Percentiles rank a stretch among this genome's conserved stretches.
These are phyloP conservation scores for Onychorhynchus coronatus DNA, from an alignment of 2,113 vertebrate species.

Conservation along the genomic window DNA sequence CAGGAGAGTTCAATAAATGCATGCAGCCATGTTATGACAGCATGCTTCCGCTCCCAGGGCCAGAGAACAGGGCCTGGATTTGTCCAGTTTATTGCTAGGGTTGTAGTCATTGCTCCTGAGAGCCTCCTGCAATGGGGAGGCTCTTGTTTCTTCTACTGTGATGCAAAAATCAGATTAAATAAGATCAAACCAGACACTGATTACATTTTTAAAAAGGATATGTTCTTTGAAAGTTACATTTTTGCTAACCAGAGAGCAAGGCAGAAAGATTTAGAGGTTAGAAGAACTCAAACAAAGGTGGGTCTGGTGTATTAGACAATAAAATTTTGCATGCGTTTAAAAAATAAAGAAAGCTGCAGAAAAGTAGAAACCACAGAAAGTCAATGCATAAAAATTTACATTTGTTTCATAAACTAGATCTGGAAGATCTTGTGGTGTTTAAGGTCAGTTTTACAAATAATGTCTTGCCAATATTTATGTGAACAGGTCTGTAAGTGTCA, in stretches of 20 bases:
- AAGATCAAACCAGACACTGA: not conserved
- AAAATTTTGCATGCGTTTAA: not conserved
- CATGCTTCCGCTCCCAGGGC: not conserved
- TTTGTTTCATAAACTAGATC: not conserved
- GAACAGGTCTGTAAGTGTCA: not conserved
- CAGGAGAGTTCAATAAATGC: slow-evolving; percentile 31
- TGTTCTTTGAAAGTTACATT: not conserved
- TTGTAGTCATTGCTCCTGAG: not conserved
- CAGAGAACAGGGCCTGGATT: not conserved
- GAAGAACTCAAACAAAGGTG: not conserved
- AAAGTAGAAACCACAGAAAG: not conserved
- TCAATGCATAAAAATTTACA: not conserved
- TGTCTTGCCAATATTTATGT: not conserved
- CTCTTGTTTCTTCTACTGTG: not conserved
- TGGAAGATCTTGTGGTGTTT: not conserved
- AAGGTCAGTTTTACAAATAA: not conserved
- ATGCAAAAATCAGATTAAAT: not conserved
- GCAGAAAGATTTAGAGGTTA: not conserved
- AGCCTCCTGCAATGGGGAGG: not conserved
- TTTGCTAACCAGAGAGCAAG: not conserved
- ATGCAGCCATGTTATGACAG: not conserved
- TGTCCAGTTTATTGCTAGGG: not conserved
- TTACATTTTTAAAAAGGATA: not conserved
- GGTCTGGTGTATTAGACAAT: not conserved
- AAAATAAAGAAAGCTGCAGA: not conserved